Conservation (phyloP, 2,888 invertebrate species). For the Hylaea fasciaria region DNA sequence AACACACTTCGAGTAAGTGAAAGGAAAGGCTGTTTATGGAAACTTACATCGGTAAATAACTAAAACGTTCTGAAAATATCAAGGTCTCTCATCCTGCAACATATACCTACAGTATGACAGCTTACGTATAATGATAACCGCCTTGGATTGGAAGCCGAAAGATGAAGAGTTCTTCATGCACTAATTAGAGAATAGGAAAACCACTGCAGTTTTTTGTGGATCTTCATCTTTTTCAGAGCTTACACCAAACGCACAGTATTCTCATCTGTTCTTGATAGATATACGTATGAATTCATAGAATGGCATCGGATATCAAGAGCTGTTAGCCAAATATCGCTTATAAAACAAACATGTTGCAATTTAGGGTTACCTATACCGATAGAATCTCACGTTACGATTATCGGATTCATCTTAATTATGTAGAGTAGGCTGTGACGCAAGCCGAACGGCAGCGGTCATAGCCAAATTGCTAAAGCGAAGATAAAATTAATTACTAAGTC, state of each 20-base stretch:
- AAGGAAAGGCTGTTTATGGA: too few relatives aligned
- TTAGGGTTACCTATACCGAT: neutral
- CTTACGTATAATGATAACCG: too few relatives aligned
- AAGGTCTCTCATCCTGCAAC: too few relatives aligned
- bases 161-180: too few relatives aligned
- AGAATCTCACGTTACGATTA: conserved; percentile 7
- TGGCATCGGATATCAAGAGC: neutral
- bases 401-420: conserved; percentile 7
- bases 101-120: too few relatives aligned
- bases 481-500: conserved; percentile 22
- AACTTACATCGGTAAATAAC: too few relatives aligned
- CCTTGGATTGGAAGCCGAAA: too few relatives aligned
- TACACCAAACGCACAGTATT: neutral
- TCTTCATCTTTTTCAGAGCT: too few relatives aligned
- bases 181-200: too few relatives aligned
- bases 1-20: neutral
- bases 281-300: neutral
- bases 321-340: neutral
- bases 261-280: neutral
- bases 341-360: neutral
- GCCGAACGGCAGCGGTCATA: neutral
- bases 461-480: conserved; percentile 9
- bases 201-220: too few relatives aligned
- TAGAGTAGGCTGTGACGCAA: conserved; percentile 15
- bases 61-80: too few relatives aligned